A percentile compares a stretch with the other conserved stretches of the same genome.
These are phyloP conservation scores for Tylochromis polylepis DNA, from an alignment of 2,113 vertebrate species.

Conservation along the genomic window DNA sequence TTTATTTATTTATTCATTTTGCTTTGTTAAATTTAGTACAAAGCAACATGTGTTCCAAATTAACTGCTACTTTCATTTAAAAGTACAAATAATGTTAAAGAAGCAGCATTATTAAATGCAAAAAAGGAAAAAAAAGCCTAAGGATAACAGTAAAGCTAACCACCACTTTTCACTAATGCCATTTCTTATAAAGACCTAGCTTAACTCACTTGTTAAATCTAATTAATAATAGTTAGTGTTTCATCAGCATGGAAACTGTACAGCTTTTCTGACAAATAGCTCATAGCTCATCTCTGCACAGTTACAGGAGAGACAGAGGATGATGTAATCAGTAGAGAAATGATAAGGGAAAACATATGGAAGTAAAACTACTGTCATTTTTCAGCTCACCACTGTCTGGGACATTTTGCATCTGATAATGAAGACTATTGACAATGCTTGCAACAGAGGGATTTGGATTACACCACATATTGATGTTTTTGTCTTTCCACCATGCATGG, in stretches of 20 bases:
- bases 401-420: conserved; percentile 54
- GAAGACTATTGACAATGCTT: conserved; percentile 60
- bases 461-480: conserved; percentile 67
- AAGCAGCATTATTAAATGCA: background rate
- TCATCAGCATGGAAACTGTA: conserved; percentile 30
- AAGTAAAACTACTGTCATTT: conserved; percentile 13
- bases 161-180: conserved; percentile 31
- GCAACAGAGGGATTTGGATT: conserved; percentile 54
- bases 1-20: background rate
- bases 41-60: background rate
- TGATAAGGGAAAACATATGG: background rate
- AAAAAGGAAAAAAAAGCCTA: background rate
- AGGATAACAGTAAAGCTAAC: conserved; percentile 26
- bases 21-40: background rate
- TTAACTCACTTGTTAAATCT: background rate
- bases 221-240: conserved; percentile 52
- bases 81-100: background rate
- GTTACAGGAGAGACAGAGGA: background rate
- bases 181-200: conserved; percentile 28
- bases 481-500: conserved; percentile 40
- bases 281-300: background rate
- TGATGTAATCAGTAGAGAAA: background rate
- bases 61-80: background rate
- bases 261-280: conserved; percentile 7
- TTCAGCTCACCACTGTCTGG: conserved; percentile 43